Base-by-base conservation (phyloP, 2,888 invertebrate species). In the Mermis nigrescens region DNA sequence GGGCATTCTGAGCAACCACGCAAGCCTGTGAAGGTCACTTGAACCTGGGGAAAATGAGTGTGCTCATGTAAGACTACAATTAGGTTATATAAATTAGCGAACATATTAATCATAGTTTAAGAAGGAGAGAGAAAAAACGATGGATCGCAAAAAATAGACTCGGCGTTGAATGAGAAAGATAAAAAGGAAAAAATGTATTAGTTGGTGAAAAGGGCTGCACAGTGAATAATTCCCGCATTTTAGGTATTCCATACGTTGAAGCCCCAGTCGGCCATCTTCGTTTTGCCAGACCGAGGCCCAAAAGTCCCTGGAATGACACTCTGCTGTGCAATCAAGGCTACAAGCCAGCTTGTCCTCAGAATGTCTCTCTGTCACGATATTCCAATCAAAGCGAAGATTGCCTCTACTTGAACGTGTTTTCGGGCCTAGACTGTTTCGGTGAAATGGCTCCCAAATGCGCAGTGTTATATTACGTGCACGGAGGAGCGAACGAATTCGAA, bases 391-490 rank as follows among this genome's bases (percentile, higher is more conserved):
- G 48, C 52, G 60, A 60, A 28, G 60, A 60, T 28, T 60, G 60
- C 26, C 38, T 60, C 15, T 31, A 32, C 27, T n/a, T 60, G 2
- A 59, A 59, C 48, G 55, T 58, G 3, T 58, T 55, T 26, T 15
- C 51, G 51, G 51, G 51, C 7, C 7, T 22, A 22, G 15, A 12
- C 7, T 48, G 51, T 24, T 7, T 7, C n/a, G 19, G 12, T 7
- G 38, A 38, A 38, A 31, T n/a, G 26, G 26, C 22, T 19, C 38
- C 38, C 12, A 38, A 38, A 38, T 58, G 57, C 51, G 54, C 57
- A 26, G 55, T 60, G 1, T 2, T 60, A 2, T 60, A 27, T 22
- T 60, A 60, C 46, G 31, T 58, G 3, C 57, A 60, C 57, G 57
- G 57, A 2, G 54, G 57, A 2, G 60, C 53, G 2, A 32, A 29